Percentiles rank a stretch among this genome's conserved stretches.
These are phyloP conservation scores for Frankliniella intonsa DNA, from an alignment of 2,888 invertebrate species.

Conservation along the genomic window DNA sequence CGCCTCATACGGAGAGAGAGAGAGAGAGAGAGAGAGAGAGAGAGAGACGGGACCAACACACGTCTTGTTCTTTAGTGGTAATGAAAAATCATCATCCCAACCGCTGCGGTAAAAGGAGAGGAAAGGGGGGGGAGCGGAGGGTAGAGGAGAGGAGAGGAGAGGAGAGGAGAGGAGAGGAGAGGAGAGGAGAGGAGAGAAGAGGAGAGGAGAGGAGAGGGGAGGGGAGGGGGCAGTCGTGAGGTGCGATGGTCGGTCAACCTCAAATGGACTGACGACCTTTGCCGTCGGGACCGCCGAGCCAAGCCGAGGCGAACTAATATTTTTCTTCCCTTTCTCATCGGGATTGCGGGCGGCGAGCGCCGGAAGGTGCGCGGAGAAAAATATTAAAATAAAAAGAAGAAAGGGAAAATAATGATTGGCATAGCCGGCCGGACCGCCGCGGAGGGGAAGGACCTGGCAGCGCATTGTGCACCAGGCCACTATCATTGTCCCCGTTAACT, in stretches of 20 bases:
- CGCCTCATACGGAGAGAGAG: no score
- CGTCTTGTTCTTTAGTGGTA: constrained; percentile 11
- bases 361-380: neutral
- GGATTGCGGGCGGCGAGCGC: neutral
- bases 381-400: neutral
- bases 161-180: neutral
- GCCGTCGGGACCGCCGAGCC: neutral
- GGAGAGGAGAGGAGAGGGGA: neutral
- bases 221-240: neutral
- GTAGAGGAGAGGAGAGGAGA: neutral
- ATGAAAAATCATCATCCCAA: neutral
- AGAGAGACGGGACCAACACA: neutral
- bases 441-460: no score
- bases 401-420: neutral
- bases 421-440: neutral
- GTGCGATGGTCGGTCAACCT: constrained; percentile 11
- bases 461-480: no score
- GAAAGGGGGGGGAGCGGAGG: neutral
- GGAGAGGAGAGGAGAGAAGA: neutral
- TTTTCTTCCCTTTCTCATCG: neutral
- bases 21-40: no score
- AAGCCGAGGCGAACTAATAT: neutral
- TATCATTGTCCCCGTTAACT: no score
- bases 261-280: neutral
- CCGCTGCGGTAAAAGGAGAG: neutral